Conservation (phyloP, 2,113 vertebrate genomes). For the Pterocles orientalis region DNA sequence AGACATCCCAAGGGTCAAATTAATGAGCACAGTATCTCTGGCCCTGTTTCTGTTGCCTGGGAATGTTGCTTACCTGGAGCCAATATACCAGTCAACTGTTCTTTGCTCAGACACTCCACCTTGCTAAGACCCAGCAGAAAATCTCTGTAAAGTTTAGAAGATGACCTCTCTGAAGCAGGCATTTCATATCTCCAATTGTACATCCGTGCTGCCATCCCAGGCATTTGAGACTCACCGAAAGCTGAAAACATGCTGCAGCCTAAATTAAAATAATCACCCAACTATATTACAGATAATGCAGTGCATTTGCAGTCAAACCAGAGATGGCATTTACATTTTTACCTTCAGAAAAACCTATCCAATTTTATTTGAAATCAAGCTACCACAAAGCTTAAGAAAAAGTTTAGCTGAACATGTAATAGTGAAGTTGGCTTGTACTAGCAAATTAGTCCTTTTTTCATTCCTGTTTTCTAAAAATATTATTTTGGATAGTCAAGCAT, state of each 20-base stretch:
- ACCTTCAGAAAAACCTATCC: not conserved
- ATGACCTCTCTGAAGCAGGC: not conserved
- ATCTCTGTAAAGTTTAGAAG: not conserved
- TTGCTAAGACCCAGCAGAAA: not conserved
- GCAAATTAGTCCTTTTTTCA: not conserved
- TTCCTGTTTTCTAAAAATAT: not conserved
- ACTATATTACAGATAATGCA: not conserved
- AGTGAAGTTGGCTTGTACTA: not conserved
- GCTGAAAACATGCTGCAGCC: not conserved
- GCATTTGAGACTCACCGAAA: not conserved
- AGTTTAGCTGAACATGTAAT: not conserved
- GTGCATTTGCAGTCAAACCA: not conserved
- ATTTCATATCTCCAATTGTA: not conserved
- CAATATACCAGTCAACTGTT: not conserved
- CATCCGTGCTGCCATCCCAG: not conserved
- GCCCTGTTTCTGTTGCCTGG: not conserved
- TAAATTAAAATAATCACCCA: slow-evolving; percentile 8
- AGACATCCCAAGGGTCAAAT: not conserved
- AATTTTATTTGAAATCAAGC: not conserved
- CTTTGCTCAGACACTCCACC: not conserved
- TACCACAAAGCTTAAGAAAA: not conserved
- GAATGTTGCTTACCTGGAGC: not conserved
- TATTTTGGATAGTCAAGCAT: not conserved
- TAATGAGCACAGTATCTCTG: not conserved
- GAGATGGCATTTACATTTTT: not conserved